phyloP scores from a whole-genome alignment of 2,113 vertebrate species.

The Syngnathus typhle region DNA sequence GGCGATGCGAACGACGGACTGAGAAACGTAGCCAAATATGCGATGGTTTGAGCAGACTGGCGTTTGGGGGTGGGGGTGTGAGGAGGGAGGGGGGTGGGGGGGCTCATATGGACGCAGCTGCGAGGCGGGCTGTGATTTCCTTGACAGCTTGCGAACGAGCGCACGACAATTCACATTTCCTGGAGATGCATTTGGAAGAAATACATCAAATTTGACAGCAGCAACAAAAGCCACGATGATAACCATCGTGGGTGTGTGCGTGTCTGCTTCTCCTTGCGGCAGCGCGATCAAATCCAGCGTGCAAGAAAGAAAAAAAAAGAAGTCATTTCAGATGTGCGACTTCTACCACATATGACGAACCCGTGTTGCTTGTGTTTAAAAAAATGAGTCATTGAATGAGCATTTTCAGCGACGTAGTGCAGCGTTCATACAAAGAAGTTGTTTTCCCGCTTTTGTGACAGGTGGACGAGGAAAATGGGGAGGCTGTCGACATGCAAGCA shows the following conservation, averaged over 20 bases:
- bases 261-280: neutral
- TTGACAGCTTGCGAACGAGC: slow-evolving; percentile 43
- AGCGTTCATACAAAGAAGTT: neutral
- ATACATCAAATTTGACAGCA: neutral
- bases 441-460: neutral
- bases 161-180: neutral
- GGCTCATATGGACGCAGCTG: slow-evolving; percentile 26
- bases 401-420: neutral
- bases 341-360: too few species aligned
- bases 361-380: neutral
- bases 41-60: slow-evolving; percentile 27
- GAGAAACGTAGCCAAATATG: slow-evolving; percentile 4
- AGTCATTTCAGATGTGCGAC: neutral
- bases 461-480: neutral
- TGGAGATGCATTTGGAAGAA: neutral
- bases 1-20: slow-evolving; percentile 27
- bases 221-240: neutral
- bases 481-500: neutral
- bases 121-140: slow-evolving; percentile 52
- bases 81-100: too few species aligned
- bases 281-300: neutral
- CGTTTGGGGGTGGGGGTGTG: neutral
- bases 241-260: neutral
- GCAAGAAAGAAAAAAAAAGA: neutral
- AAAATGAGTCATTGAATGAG: neutral